These are phyloP conservation scores for Arenaria interpres DNA, from an alignment of 2,113 vertebrate species.

Conservation along the genomic window DNA sequence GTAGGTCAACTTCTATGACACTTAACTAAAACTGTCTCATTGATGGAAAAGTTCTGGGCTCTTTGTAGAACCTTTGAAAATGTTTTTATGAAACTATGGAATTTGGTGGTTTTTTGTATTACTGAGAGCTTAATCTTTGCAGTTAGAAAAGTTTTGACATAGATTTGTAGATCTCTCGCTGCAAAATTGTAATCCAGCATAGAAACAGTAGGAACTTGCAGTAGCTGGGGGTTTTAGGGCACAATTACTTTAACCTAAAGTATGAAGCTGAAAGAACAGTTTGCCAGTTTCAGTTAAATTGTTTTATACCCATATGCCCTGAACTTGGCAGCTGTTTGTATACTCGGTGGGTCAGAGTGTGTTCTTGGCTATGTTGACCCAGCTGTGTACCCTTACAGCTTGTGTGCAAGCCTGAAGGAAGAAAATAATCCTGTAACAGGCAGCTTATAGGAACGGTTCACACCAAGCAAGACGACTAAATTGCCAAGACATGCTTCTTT, in stretches of 20 bases:
- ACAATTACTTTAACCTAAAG: neutral
- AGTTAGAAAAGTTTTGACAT: neutral
- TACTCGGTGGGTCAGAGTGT: neutral
- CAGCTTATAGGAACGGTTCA: neutral
- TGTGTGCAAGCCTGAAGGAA: neutral
- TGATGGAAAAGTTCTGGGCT: accelerated
- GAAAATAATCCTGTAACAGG: neutral
- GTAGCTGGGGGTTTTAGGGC: neutral
- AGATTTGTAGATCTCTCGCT: neutral
- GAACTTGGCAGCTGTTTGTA: neutral
- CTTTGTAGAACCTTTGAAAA: neutral
- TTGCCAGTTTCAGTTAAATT: neutral
- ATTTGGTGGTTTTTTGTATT: neutral
- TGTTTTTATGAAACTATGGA: neutral
- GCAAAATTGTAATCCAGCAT: neutral
- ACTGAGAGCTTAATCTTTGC: neutral
- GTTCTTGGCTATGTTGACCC: constrained; percentile 6
- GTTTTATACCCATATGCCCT: neutral
- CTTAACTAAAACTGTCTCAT: neutral
- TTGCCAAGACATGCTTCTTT: neutral
- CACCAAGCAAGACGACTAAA: neutral
- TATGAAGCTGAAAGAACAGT: neutral
- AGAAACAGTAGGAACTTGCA: neutral
- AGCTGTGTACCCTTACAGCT: constrained; percentile 8
- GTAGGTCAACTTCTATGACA: neutral